These are phyloP conservation scores for Trichomalopsis sarcophagae DNA, from an alignment of 1,140 invertebrate species.

Conservation along the genomic window DNA sequence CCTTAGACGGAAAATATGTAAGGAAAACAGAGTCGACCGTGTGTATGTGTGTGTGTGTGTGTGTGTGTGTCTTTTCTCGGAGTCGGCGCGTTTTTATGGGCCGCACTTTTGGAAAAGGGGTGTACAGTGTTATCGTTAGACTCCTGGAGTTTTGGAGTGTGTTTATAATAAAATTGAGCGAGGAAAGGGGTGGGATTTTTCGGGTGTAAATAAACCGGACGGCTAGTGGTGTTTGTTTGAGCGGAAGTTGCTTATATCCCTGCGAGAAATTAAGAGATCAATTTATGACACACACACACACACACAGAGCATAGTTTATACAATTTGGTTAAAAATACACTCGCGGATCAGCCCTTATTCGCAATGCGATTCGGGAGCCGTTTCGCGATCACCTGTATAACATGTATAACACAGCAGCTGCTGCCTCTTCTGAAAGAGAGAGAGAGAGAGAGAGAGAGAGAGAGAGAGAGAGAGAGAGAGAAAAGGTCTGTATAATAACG, in stretches of 20 bases:
- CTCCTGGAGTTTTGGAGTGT: background rate
- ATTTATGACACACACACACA: no score
- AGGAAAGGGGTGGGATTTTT: no score
- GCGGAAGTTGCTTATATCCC: no score
- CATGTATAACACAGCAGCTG: background rate
- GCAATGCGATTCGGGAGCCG: no score
- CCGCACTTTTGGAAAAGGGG: background rate
- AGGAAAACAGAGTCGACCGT: no score
- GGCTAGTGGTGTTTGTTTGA: no score
- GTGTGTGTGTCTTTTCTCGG: background rate
- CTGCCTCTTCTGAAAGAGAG: background rate
- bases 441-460: background rate
- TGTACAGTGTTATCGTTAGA: background rate
- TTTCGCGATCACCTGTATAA: background rate
- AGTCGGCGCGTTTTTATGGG: background rate
- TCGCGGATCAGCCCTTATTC: no score
- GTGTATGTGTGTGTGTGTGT: no score
- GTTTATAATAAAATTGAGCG: background rate
- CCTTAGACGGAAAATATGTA: background rate
- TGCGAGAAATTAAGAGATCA: no score
- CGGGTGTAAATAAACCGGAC: no score
- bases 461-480: background rate
- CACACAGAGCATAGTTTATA: no score
- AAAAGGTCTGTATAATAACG: slow-evolving; percentile 30
- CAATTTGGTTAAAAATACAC: no score